Evolutionary conservation across 2,888 invertebrate species (phyloP).

Genomic region (Drosophila merina): DNA sequence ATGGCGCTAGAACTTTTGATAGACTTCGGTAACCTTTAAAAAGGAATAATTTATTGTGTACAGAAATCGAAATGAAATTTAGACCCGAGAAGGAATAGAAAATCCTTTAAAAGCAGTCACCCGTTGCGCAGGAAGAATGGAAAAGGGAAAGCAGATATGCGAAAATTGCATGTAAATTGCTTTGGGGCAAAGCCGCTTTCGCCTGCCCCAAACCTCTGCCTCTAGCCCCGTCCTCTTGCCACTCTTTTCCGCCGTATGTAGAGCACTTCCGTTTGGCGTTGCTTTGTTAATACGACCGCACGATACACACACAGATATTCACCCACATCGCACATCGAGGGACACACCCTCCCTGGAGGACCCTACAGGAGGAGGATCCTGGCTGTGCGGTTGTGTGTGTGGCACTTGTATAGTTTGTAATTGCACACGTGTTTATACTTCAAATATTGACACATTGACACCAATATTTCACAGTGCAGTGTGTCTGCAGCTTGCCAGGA

Average conservation of each 20-base stretch:
- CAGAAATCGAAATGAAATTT: not conserved
- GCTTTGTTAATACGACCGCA: slow-evolving; percentile 37
- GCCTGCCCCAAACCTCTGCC: not conserved
- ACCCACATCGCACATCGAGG: no score
- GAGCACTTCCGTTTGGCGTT: slow-evolving; percentile 42
- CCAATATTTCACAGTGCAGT: slow-evolving; percentile 55
- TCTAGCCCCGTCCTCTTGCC: not conserved
- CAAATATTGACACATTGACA: slow-evolving; percentile 72
- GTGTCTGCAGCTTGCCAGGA: slow-evolving; percentile 33
- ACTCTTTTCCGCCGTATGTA: slow-evolving; percentile 17
- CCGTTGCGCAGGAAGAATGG: not conserved
- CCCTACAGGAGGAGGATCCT: slow-evolving; percentile 7
- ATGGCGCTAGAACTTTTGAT: not conserved
- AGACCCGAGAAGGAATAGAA: not conserved
- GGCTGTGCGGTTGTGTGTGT: slow-evolving; percentile 2
- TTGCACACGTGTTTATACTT: slow-evolving; percentile 73
- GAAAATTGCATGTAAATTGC: slow-evolving; percentile 58
- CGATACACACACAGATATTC: slow-evolving; percentile 10
- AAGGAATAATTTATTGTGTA: not conserved
- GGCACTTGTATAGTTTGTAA: slow-evolving; percentile 64
- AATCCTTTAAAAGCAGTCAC: slow-evolving; percentile 17
- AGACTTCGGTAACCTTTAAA: not conserved
- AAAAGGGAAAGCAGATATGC: slow-evolving; percentile 28
- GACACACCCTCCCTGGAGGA: no score
- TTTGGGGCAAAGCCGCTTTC: slow-evolving; percentile 24